phyloP scores from a whole-genome alignment of 2,797 vertebrate species.

The Pteronotus mesoamericanus region DNA sequence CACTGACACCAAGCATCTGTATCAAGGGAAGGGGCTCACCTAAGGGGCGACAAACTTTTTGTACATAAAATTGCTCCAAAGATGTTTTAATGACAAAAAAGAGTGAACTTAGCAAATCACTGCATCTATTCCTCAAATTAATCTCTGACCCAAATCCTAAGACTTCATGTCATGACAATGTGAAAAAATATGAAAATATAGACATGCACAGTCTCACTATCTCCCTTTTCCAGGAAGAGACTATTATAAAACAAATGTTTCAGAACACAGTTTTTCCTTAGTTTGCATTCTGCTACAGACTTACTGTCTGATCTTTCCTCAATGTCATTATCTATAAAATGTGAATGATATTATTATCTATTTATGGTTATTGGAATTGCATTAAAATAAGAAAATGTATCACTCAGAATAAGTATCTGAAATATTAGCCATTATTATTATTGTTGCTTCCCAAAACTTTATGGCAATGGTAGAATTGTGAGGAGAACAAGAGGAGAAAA shows the following conservation, averaged over 20 bases:
- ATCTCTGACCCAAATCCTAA: not conserved
- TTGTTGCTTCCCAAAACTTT: not conserved
- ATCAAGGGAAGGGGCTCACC: not conserved
- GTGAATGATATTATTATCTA: not conserved
- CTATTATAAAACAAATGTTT: not conserved
- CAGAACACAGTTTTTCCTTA: not conserved
- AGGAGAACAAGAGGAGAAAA: not conserved
- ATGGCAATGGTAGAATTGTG: not conserved
- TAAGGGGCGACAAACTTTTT: not conserved
- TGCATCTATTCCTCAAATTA: not conserved
- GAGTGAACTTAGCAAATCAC: not conserved
- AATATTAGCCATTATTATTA: not conserved
- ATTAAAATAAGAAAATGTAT: not conserved
- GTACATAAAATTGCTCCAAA: not conserved
- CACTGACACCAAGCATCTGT: not conserved
- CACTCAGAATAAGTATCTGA: not conserved
- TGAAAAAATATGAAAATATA: not conserved
- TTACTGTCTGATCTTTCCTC: not conserved
- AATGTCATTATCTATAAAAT: not conserved
- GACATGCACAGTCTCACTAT: not conserved
- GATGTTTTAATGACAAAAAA: not conserved
- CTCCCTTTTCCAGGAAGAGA: not conserved
- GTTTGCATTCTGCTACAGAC: not conserved
- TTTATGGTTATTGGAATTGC: not conserved
- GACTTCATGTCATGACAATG: not conserved